Evolutionary conservation across 2,888 invertebrate species (phyloP).

Genomic region (Nycteola revayana): DNA sequence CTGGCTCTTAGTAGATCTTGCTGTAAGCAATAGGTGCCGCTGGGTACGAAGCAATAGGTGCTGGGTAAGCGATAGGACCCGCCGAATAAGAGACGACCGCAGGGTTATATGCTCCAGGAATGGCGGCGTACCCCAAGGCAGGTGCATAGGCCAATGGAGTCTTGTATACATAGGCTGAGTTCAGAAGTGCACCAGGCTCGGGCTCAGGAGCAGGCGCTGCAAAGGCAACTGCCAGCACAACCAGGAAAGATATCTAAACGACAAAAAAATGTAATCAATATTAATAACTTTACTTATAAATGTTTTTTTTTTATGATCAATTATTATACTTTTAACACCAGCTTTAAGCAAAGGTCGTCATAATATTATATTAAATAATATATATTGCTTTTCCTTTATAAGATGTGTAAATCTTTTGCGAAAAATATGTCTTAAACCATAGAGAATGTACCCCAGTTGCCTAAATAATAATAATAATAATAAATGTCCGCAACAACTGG

Average conservation of each 20-base stretch:
- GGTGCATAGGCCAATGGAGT: slow-evolving; percentile 34
- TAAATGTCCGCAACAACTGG: too few species aligned
- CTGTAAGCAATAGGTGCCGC: slow-evolving; percentile 38
- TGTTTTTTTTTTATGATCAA: too few species aligned
- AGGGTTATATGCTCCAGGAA: slow-evolving; percentile 20
- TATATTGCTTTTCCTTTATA: too few species aligned
- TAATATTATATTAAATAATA: too few species aligned
- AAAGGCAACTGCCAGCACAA: slow-evolving; percentile 39
- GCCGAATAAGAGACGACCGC: slow-evolving; percentile 3
- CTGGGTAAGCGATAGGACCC: slow-evolving; percentile 27
- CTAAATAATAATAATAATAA: too few species aligned
- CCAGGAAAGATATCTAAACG: slow-evolving; percentile 44
- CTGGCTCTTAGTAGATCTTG: slow-evolving; percentile 35
- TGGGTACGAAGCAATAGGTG: slow-evolving; percentile 31
- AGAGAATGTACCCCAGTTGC: too few species aligned
- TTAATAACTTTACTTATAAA: too few species aligned
- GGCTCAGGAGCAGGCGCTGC: slow-evolving; percentile 49
- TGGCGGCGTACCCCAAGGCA: slow-evolving; percentile 28
- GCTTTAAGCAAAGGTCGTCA: too few species aligned
- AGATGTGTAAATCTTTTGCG: too few species aligned
- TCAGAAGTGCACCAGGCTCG: too few species aligned
- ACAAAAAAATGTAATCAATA: not conserved
- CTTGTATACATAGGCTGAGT: slow-evolving; percentile 27
- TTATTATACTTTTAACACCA: too few species aligned
- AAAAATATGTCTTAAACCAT: too few species aligned